These are phyloP conservation scores for Siphamia tubifer DNA, from an alignment of 2,113 vertebrate species.

Conservation along the genomic window DNA sequence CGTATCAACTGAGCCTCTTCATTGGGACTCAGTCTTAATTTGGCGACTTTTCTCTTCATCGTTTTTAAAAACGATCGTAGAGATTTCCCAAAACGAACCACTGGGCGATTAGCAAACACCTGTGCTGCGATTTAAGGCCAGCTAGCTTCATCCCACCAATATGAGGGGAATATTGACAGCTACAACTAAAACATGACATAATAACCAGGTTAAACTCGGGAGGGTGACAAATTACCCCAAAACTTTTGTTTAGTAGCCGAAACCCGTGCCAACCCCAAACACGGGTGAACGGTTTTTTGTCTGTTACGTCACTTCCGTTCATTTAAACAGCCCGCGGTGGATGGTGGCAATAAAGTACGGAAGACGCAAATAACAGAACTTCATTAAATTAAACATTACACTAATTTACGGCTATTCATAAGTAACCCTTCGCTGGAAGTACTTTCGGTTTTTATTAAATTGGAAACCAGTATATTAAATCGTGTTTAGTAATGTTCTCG, in stretches of 20 bases:
- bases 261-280: conserved; percentile 24
- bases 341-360: too few relatives aligned
- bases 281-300: background rate
- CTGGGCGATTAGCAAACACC: background rate
- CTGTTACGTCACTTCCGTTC: conserved; percentile 63
- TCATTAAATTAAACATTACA: too few relatives aligned
- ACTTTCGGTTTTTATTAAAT: too few relatives aligned
- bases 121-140: background rate
- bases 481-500: too few relatives aligned
- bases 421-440: too few relatives aligned
- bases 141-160: background rate
- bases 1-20: conserved; percentile 88
- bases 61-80: background rate
- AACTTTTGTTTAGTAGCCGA: background rate
- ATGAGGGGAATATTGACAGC: rapidly evolving
- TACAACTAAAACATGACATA: background rate
- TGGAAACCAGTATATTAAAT: too few relatives aligned
- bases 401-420: too few relatives aligned
- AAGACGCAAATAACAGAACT: too few relatives aligned
- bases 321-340: conserved; percentile 70
- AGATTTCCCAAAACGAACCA: background rate
- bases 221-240: rapidly evolving
- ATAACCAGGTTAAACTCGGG: rapidly evolving
- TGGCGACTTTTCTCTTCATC: conserved; percentile 86
- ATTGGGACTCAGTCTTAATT: conserved; percentile 88